These are phyloP conservation scores for Baccha elongata DNA, from an alignment of 2,888 invertebrate genomes.

Conservation along the genomic window DNA sequence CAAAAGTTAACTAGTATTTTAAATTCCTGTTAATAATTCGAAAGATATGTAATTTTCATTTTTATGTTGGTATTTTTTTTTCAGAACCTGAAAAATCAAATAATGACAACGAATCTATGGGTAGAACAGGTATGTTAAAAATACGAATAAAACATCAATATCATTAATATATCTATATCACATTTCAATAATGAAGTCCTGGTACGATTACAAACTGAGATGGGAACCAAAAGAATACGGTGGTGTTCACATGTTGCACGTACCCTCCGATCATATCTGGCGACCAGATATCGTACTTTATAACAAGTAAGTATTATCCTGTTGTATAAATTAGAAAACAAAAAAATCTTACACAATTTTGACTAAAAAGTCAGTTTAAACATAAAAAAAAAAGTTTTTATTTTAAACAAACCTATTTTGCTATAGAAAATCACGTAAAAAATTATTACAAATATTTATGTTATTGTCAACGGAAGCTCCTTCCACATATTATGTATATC, in stretches of 20 bases:
- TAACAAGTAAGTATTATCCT: slow-evolving; percentile 86
- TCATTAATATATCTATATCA: neutral
- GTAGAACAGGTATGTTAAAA: slow-evolving; percentile 87
- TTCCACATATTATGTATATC: slow-evolving; percentile 12
- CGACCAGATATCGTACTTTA: slow-evolving; percentile 92
- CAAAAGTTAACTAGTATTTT: no score
- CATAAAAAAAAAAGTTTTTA: neutral
- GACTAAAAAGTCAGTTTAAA: slow-evolving; percentile 10
- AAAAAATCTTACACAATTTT: slow-evolving; percentile 2
- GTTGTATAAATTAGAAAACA: neutral
- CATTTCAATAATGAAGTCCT: slow-evolving; percentile 85
- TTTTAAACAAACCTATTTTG: slow-evolving; percentile 8
- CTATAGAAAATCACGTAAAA: no score
- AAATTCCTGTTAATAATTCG: no score
- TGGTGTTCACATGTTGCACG: slow-evolving; percentile 92
- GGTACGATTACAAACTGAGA: slow-evolving; percentile 93
- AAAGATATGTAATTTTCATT: no score
- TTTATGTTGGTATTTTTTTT: slow-evolving; percentile 83
- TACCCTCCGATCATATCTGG: slow-evolving; percentile 93
- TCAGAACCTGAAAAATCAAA: slow-evolving; percentile 97
- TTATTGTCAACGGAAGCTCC: slow-evolving; percentile 30
- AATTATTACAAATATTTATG: slow-evolving; percentile 14
- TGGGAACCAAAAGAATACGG: slow-evolving; percentile 95
- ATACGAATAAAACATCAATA: neutral
- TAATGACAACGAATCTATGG: slow-evolving; percentile 94